phyloP scores from a whole-genome alignment of 2,113 vertebrate species.

The Castor canadensis region DNA sequence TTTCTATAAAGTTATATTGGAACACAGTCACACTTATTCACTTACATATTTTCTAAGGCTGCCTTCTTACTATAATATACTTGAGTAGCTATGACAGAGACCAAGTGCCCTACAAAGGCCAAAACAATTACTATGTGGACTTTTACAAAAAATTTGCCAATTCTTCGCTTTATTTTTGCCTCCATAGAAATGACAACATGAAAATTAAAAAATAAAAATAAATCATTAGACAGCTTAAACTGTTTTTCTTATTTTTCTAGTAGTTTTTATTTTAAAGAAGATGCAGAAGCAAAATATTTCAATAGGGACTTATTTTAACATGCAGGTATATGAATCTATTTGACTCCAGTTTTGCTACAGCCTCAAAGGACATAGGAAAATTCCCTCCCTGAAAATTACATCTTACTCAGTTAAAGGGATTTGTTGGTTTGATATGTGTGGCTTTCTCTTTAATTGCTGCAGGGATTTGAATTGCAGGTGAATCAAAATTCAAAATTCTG shows the following conservation, averaged over 20 bases:
- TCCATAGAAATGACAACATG: background rate
- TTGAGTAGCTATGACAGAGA: background rate
- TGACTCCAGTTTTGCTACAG: conserved; percentile 43
- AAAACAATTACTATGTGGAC: background rate
- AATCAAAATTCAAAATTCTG: conserved; percentile 79
- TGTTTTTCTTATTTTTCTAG: background rate
- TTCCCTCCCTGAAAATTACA: conserved; percentile 61
- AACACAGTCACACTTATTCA: background rate
- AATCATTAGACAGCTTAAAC: background rate
- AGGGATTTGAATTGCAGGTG: conserved; percentile 77
- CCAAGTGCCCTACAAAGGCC: background rate
- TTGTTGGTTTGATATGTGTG: conserved; percentile 31
- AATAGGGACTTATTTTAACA: background rate
- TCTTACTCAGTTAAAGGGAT: conserved; percentile 56
- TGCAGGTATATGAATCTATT: background rate
- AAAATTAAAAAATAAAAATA: background rate
- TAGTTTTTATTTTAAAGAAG: conserved; percentile 70
- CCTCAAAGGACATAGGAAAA: conserved; percentile 71
- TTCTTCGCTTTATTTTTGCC: background rate
- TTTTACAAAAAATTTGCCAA: background rate
- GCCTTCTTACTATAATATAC: background rate
- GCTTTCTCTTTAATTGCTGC: conserved; percentile 75
- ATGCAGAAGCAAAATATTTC: background rate
- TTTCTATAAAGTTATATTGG: conserved; percentile 45
- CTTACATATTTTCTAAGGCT: background rate